Evolutionary conservation across 2,888 invertebrate genomes (phyloP).

Genomic region (Caradrina kadenii): DNA sequence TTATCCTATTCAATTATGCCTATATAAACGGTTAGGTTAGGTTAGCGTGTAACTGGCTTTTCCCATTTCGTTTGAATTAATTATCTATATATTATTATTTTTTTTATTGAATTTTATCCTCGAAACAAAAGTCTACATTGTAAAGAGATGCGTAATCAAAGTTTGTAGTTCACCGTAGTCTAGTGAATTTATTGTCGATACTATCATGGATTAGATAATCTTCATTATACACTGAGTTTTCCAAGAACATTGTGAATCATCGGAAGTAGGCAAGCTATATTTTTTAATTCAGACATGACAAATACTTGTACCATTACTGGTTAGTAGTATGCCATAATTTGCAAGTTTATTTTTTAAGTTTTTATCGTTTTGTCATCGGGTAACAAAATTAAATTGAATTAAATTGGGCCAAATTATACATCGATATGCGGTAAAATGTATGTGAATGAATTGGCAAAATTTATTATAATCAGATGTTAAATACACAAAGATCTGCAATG

Average conservation of each 20-base stretch:
- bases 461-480: slow-evolving; percentile 14
- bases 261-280: slow-evolving; percentile 63
- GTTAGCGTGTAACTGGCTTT: neutral
- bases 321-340: slow-evolving; percentile 40
- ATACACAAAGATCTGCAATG: neutral
- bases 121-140: slow-evolving; percentile 4
- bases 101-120: slow-evolving; percentile 9
- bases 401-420: slow-evolving; percentile 8
- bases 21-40: neutral
- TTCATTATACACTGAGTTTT: slow-evolving; percentile 45
- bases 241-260: slow-evolving; percentile 63
- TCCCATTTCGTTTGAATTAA: neutral
- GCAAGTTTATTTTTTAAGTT: slow-evolving; percentile 32
- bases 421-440: slow-evolving; percentile 4
- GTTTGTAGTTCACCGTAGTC: slow-evolving; percentile 29
- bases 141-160: slow-evolving; percentile 31
- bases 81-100: too few relatives aligned
- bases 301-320: slow-evolving; percentile 43
- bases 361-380: slow-evolving; percentile 9
- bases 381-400: too few relatives aligned
- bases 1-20: neutral
- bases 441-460: slow-evolving; percentile 11
- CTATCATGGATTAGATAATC: slow-evolving; percentile 61
- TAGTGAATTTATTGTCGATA: slow-evolving; percentile 39
- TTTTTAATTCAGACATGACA: slow-evolving; percentile 54